Percentiles rank a stretch among this genome's conserved stretches.
Evolutionary conservation across 2,888 invertebrate genomes (phyloP).

Genomic region (Galerucella pusilla): DNA sequence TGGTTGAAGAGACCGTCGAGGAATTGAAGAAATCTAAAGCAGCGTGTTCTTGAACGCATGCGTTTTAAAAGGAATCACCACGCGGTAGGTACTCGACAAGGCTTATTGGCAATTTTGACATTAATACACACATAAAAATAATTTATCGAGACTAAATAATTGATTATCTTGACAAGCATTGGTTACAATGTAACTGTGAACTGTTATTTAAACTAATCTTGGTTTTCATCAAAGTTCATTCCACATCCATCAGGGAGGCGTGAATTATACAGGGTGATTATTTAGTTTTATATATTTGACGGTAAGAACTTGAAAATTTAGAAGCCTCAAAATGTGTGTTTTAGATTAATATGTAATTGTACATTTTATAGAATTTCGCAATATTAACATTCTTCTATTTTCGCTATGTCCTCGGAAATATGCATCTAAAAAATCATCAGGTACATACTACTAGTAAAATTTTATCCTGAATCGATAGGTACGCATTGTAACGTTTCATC

Average conservation of each 20-base stretch:
- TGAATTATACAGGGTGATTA: background rate
- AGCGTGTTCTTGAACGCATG: constrained; percentile 57
- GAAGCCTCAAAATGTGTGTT: too few relatives aligned
- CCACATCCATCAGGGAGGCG: background rate
- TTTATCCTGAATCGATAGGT: too few relatives aligned
- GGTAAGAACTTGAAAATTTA: too few relatives aligned
- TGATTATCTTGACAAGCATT: background rate
- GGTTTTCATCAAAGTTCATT: background rate
- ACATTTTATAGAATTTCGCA: too few relatives aligned
- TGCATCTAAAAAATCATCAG: too few relatives aligned
- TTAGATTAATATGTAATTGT: too few relatives aligned
- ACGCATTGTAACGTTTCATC: too few relatives aligned
- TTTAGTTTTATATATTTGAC: too few relatives aligned
- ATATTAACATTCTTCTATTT: too few relatives aligned
- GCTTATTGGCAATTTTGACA: constrained; percentile 18
- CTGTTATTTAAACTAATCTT: background rate
- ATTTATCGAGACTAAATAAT: constrained; percentile 5
- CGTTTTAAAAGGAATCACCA: constrained; percentile 42
- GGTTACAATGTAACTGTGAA: background rate
- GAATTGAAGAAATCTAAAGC: constrained; percentile 54
- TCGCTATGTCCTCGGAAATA: too few relatives aligned
- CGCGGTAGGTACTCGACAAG: constrained; percentile 27
- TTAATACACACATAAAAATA: constrained; percentile 18
- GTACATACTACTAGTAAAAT: too few relatives aligned
- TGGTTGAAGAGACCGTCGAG: constrained; percentile 15